Percentiles rank a stretch among this genome's conserved stretches.
Evolutionary conservation across 2,113 vertebrate genomes (phyloP).

Genomic region (Nymphicus hollandicus): DNA sequence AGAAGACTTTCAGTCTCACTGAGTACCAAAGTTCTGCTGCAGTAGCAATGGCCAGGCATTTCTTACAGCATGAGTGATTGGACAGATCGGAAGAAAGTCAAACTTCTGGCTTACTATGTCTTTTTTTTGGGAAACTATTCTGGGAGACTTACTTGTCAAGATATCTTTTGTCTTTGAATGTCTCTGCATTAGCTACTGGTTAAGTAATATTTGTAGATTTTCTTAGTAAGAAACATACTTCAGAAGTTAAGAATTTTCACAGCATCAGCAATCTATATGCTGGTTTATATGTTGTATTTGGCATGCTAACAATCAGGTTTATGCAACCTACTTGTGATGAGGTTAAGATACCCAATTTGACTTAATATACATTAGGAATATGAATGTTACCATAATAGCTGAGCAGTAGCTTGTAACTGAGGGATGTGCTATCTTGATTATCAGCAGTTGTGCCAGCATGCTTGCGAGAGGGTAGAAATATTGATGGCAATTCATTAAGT

Average conservation of each 20-base stretch:
- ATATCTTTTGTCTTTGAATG: background rate
- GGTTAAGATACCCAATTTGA: background rate
- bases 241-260: background rate
- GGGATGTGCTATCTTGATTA: background rate
- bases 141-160: background rate
- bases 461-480: background rate
- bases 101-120: background rate
- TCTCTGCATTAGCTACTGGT: background rate
- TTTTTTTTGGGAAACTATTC: background rate
- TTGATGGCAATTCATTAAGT: background rate
- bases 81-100: background rate
- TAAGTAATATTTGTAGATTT: background rate
- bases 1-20: background rate
- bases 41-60: background rate
- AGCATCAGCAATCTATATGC: background rate
- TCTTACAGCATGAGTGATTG: background rate
- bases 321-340: background rate
- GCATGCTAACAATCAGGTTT: background rate
- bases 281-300: background rate
- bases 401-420: background rate
- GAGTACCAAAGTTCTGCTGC: background rate
- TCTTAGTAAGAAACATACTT: background rate
- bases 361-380: background rate
- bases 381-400: accelerated
- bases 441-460: background rate